Evolutionary conservation across 2,113 vertebrate species (phyloP).

Genomic region (Sceloporus undulatus): DNA sequence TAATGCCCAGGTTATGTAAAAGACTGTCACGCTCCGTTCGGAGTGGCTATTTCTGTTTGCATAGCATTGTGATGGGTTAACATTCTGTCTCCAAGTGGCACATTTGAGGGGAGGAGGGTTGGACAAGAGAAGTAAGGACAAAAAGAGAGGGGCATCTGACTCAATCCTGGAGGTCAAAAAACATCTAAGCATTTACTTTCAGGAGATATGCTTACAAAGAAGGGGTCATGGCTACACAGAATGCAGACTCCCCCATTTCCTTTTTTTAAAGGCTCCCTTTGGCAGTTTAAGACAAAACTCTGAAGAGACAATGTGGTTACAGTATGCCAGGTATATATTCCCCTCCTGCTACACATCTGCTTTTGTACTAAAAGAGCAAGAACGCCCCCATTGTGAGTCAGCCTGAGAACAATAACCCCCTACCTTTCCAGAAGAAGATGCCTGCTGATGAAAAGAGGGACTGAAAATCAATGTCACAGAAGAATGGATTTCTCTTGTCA

Average conservation of each 20-base stretch:
- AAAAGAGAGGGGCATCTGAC: not conserved
- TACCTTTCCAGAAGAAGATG: not conserved
- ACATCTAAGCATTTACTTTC: constrained; percentile 20
- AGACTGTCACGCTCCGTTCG: constrained; percentile 50
- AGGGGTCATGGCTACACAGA: not conserved
- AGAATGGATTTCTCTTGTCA: constrained; percentile 13
- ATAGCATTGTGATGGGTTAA: constrained; percentile 79
- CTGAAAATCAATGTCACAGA: constrained; percentile 44
- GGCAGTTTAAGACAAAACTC: constrained; percentile 48
- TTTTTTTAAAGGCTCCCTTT: fast-evolving
- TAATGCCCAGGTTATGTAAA: constrained; percentile 52
- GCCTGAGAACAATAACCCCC: not conserved
- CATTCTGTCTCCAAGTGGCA: constrained; percentile 53
- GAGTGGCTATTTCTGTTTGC: constrained; percentile 74
- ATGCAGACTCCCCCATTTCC: not conserved
- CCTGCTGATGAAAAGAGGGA: constrained; percentile 31
- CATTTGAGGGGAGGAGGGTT: not conserved
- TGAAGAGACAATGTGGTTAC: not conserved
- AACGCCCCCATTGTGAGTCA: not conserved
- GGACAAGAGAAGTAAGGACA: constrained; percentile 16
- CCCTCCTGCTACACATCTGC: not conserved
- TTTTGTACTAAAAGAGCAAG: constrained; percentile 22
- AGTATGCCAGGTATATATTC: not conserved
- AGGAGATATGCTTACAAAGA: constrained; percentile 34
- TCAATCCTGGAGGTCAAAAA: not conserved